These are phyloP conservation scores for Muscicapa striata DNA, from an alignment of 2,797 vertebrate genomes.

Conservation along the genomic window DNA sequence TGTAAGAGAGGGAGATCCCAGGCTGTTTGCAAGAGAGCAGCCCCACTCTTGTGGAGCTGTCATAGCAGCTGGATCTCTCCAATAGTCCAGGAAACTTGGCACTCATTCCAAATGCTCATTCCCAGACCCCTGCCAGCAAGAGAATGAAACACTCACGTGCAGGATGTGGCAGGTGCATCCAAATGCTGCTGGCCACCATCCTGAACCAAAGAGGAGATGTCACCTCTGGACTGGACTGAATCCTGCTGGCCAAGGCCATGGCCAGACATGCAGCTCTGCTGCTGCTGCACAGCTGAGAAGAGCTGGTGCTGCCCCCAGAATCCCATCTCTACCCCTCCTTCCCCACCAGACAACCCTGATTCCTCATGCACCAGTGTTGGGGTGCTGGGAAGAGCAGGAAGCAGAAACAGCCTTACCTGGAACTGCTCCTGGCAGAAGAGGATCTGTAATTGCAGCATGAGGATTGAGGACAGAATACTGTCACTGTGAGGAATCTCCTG, in stretches of 20 bases:
- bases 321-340: not conserved
- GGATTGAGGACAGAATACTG: not conserved
- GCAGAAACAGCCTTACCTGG: not conserved
- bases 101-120: not conserved
- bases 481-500: not conserved
- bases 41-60: not conserved
- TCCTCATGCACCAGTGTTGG: not conserved
- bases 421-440: not conserved
- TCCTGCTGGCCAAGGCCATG: rapidly evolving
- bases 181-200: not conserved
- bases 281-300: not conserved
- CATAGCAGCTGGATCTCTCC: not conserved
- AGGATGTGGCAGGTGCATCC: not conserved
- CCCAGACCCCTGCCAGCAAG: not conserved
- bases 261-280: rapidly evolving
- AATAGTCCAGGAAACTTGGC: not conserved
- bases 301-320: not conserved
- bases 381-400: not conserved
- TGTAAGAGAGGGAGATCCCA: not conserved
- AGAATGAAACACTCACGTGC: rapidly evolving
- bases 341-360: not conserved
- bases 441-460: not conserved
- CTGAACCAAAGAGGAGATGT: not conserved
- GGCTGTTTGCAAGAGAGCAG: not conserved
- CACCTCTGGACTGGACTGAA: not conserved